Evolutionary conservation across 2,113 vertebrate genomes (phyloP).

Genomic region (Megaptera novaeangliae): DNA sequence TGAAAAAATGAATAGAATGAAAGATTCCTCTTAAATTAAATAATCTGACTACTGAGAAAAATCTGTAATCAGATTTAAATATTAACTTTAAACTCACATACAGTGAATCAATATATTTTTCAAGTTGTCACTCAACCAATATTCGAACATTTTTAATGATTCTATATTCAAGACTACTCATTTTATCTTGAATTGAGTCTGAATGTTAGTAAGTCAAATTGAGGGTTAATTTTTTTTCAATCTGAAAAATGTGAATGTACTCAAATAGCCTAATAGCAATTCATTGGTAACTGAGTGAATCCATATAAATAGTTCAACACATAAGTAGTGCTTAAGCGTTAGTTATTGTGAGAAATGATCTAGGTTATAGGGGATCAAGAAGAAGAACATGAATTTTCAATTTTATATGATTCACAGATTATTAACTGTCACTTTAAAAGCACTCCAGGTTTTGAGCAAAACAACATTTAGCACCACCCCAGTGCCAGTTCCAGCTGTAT

Average conservation of each 20-base stretch:
- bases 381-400: background rate
- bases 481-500: constrained; percentile 52
- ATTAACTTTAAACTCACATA: background rate
- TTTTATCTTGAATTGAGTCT: background rate
- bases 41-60: background rate
- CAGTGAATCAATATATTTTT: background rate
- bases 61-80: background rate
- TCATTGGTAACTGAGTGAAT: background rate
- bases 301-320: background rate
- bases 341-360: background rate
- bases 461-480: constrained; percentile 7
- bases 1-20: background rate
- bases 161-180: background rate
- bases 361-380: background rate
- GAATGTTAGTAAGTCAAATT: background rate
- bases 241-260: background rate
- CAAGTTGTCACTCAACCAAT: background rate
- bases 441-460: constrained; percentile 21
- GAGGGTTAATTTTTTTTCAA: background rate
- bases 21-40: background rate
- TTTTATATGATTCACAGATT: constrained; percentile 46
- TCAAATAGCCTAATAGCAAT: background rate
- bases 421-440: constrained; percentile 56
- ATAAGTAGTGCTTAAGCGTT: background rate
- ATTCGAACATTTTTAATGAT: background rate